Conservation (phyloP, 2,797 vertebrate genomes). For the Apogon talboti region DNA sequence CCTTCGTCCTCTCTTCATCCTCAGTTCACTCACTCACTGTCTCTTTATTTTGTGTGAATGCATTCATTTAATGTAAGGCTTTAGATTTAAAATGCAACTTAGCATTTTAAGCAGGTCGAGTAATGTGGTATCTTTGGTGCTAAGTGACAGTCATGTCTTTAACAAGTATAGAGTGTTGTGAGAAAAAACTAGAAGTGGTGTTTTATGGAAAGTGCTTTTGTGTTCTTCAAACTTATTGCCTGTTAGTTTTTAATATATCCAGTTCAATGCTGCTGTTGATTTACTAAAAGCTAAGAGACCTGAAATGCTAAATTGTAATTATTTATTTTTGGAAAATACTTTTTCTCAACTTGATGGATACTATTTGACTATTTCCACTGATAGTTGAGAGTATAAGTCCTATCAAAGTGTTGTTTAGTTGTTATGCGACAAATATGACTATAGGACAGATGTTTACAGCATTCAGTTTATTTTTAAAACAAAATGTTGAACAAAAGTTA, state of each 20-base stretch:
- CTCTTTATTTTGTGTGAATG: constrained; percentile 20
- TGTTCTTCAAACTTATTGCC: background rate
- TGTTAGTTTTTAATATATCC: constrained; percentile 26
- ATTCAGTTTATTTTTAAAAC: constrained; percentile 41
- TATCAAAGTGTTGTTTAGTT: constrained; percentile 31
- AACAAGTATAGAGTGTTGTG: constrained; percentile 15
- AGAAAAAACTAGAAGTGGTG: background rate
- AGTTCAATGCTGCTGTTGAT: constrained; percentile 6
- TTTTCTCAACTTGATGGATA: constrained; percentile 25
- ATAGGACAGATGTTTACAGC: constrained; percentile 27
- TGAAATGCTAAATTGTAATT: constrained; percentile 14
- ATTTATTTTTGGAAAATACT: constrained; percentile 9
- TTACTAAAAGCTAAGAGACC: constrained; percentile 14
- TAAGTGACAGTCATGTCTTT: constrained; percentile 33
- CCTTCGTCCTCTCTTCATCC: background rate
- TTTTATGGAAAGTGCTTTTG: constrained; percentile 23
- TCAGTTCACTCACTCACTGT: background rate
- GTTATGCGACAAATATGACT: constrained; percentile 16
- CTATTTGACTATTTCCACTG: constrained; percentile 13
- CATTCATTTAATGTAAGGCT: constrained; percentile 33
- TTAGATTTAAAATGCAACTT: constrained; percentile 27
- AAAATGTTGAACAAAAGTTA: constrained; percentile 31
- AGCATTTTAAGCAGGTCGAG: constrained; percentile 19
- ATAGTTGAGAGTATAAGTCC: constrained; percentile 27
- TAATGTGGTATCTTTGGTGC: constrained; percentile 38